Base-by-base conservation (phyloP, 2,113 vertebrate species). In the Phocoena phocoena region DNA sequence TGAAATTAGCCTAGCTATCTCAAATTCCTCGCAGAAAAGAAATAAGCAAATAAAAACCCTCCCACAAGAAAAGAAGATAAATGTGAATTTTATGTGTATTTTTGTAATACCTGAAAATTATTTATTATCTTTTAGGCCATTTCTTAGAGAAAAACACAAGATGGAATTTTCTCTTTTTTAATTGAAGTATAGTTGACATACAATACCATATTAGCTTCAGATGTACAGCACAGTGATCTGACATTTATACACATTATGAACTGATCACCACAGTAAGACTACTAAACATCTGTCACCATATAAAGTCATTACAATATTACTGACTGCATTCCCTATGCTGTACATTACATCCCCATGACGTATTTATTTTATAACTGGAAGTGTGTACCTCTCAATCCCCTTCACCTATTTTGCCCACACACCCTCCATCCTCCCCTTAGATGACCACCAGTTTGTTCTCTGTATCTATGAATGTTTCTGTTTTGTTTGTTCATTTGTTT, bases 71-170 rank as follows among this genome's bases (percentile, higher is more conserved):
- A 89, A 62, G 5, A 53, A 71, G 79, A 77, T 83, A 87, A 96
- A 58, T 80, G 38, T 55, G 25, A 79, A 9, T 73, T 94, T 95
- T 58, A 44, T 38, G 12, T 55, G 8, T 77, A 6, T 60, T 74
- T 96, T 95, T 28, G 0, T 62, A 90, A 80, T 71, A 89, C 8
- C 41, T 67, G 7, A 68, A 86, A 96, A 63, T 76, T 82, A 91
- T 67, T 93, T 76, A 71, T 58, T 85, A 23, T 68, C 28, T 77
- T 68, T 81, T 67, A 36, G 4, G 31, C 9, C 8, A 62, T 25
- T 89, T 94, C 58, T 85, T 86, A 88, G 12, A 87, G 53, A 85
- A 88, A 96, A 76, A 91, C 14, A 10, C 85, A 23, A 71, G 41
- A 85, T 86, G 26, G 21, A 58, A 93, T 81, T 84, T 85, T 70